Percentiles rank a stretch among this genome's conserved stretches.
Conservation (phyloP, 2,888 invertebrate species). For the Drosophila birchii region DNA sequence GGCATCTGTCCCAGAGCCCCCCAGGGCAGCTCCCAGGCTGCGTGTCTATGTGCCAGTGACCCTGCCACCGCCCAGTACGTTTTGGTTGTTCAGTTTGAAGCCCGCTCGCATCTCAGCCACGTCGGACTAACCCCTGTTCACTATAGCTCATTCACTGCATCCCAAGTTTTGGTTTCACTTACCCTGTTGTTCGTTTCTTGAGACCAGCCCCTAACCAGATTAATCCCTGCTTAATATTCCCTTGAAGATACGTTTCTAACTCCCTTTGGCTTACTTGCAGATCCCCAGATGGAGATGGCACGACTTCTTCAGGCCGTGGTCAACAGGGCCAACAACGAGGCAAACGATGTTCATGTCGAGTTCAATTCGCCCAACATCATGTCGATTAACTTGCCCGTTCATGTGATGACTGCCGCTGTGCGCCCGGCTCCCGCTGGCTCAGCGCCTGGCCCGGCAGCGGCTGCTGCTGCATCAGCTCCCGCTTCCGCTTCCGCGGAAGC, state of each 20-base stretch:
- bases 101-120: constrained; percentile 9
- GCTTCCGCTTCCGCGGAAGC: constrained; percentile 62
- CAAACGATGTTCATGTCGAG: constrained; percentile 83
- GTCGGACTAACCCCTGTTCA: constrained; percentile 12
- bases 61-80: constrained; percentile 71
- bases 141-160: constrained; percentile 10
- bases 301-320: constrained; percentile 84
- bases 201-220: constrained; percentile 13
- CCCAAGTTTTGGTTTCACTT: constrained; percentile 13
- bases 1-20: constrained; percentile 31
- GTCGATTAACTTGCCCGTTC: constrained; percentile 82
- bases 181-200: constrained; percentile 1
- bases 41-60: constrained; percentile 69
- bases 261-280: constrained; percentile 55
- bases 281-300: constrained; percentile 83
- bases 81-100: constrained; percentile 24
- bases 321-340: constrained; percentile 82
- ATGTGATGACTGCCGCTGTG: constrained; percentile 86
- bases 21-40: constrained; percentile 56
- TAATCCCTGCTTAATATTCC: neutral
- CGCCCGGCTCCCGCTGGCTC: constrained; percentile 83
- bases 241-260: constrained; percentile 2
- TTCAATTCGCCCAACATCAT: constrained; percentile 83
- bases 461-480: constrained; percentile 45
- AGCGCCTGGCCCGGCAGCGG: constrained; percentile 33